Evolutionary conservation across 2,113 vertebrate species (phyloP).

Genomic region (Chinchilla lanigera): DNA sequence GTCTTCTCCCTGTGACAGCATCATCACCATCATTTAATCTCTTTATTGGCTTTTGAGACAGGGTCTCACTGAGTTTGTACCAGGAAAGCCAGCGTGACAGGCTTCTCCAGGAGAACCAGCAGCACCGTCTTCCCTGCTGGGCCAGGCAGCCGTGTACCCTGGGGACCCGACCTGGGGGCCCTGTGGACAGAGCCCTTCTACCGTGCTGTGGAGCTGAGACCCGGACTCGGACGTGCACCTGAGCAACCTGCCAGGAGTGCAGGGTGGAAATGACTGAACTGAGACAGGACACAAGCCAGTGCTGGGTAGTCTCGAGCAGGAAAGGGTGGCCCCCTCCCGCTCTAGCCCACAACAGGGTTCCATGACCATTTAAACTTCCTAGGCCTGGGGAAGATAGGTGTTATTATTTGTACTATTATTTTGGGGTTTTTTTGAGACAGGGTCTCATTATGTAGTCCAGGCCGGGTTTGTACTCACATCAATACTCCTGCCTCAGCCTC

Average conservation of each 20-base stretch:
- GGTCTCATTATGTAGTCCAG: background rate
- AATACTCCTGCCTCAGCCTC: background rate
- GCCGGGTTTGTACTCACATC: background rate
- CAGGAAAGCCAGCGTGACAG: background rate
- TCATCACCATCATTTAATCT: background rate
- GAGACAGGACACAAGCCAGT: rapidly evolving
- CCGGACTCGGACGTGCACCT: background rate
- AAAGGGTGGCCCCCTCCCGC: background rate
- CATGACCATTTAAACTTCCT: background rate
- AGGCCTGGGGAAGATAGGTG: background rate
- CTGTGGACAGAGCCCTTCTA: background rate
- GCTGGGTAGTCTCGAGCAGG: rapidly evolving
- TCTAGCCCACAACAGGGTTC: background rate
- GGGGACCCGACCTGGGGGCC: too few species aligned
- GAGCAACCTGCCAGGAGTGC: background rate
- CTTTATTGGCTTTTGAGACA: background rate
- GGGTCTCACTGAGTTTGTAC: background rate
- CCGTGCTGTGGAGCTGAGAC: background rate
- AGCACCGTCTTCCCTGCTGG: background rate
- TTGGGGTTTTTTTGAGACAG: background rate
- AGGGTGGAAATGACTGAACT: rapidly evolving
- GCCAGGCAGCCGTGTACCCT: too few species aligned
- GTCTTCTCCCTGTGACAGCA: background rate
- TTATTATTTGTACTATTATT: background rate
- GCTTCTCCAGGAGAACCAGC: background rate